phyloP scores from a whole-genome alignment of 2,888 invertebrate species.

The Timema podura region DNA sequence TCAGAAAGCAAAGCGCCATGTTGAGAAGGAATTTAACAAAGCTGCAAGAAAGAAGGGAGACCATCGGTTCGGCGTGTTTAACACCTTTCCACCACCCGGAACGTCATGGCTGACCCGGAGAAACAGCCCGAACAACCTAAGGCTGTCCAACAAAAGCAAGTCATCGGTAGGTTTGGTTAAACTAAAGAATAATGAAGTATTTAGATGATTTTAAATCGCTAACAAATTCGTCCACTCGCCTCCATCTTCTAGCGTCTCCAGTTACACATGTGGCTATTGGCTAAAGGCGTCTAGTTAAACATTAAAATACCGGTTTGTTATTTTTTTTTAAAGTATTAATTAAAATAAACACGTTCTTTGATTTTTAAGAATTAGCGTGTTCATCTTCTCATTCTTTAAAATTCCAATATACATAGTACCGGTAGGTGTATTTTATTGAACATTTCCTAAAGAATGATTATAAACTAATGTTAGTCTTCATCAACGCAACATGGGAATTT shows the following conservation, averaged over 20 bases:
- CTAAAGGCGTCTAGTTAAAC: neutral
- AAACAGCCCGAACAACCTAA: slow-evolving; percentile 70
- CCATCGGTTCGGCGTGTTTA: slow-evolving; percentile 51
- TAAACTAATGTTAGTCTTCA: no score
- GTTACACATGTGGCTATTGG: slow-evolving; percentile 23
- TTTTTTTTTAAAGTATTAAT: no score
- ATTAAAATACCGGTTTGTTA: neutral
- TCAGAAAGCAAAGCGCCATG: slow-evolving; percentile 37
- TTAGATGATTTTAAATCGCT: slow-evolving; percentile 1
- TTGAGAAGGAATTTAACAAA: slow-evolving; percentile 51
- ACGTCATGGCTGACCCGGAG: slow-evolving; percentile 96
- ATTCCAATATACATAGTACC: no score
- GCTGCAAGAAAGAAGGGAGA: slow-evolving; percentile 48
- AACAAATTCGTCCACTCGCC: slow-evolving; percentile 15
- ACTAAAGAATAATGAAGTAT: slow-evolving; percentile 24
- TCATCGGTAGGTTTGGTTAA: slow-evolving; percentile 66
- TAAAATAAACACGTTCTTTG: no score
- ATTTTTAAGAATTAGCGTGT: no score
- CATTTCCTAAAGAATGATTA: no score
- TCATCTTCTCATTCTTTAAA: no score
- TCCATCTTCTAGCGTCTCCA: slow-evolving; percentile 27
- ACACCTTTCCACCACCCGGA: slow-evolving; percentile 53
- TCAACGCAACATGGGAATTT: no score
- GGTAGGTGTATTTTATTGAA: no score
- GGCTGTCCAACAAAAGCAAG: slow-evolving; percentile 77